Evolutionary conservation across 2,797 vertebrate species (phyloP).

Genomic region (Cercopithecus petaurista): DNA sequence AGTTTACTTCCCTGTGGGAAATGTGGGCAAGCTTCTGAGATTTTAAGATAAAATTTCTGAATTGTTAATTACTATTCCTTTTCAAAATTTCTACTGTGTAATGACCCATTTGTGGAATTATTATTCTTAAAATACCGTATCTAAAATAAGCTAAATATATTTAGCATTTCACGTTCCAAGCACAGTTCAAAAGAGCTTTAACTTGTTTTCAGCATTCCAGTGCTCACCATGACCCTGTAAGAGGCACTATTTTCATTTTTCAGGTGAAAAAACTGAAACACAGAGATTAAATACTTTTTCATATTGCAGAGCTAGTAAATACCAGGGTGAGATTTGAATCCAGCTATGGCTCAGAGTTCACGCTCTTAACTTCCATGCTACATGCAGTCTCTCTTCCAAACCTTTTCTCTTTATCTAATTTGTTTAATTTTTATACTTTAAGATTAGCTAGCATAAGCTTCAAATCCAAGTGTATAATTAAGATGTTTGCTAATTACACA

Average conservation of each 20-base stretch:
- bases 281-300: not conserved
- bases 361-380: not conserved
- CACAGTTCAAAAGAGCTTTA: not conserved
- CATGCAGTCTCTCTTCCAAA: not conserved
- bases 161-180: not conserved
- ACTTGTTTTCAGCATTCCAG: not conserved
- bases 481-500: slow-evolving; percentile 49
- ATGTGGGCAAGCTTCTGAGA: not conserved
- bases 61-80: slow-evolving; percentile 28
- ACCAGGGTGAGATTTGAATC: not conserved
- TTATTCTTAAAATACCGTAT: not conserved
- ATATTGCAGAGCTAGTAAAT: not conserved
- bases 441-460: slow-evolving; percentile 5
- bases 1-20: slow-evolving; percentile 1
- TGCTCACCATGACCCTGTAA: not conserved
- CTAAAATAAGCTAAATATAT: not conserved
- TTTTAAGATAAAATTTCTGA: slow-evolving; percentile 28
- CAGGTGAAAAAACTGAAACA: not conserved
- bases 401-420: not conserved
- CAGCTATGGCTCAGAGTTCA: not conserved
- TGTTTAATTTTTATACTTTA: not conserved
- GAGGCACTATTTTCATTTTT: not conserved
- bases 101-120: not conserved
- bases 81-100: slow-evolving; percentile 21
- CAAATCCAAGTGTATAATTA: slow-evolving; percentile 36